Evolutionary conservation across 2,888 invertebrate species (phyloP).

Genomic region (Rosalia funebris): DNA sequence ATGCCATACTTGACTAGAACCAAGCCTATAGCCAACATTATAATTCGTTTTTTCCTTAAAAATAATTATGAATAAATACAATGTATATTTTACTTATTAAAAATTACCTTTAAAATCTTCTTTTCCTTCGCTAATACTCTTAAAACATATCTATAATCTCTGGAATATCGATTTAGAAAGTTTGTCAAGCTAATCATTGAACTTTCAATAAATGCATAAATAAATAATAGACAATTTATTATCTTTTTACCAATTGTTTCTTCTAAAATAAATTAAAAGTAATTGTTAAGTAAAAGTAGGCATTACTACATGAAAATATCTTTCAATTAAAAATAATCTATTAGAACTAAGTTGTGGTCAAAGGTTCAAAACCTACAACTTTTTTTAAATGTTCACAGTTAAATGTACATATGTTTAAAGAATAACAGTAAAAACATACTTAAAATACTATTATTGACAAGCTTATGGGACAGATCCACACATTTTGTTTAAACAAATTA

Average conservation of each 20-base stretch:
- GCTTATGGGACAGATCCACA: too few species aligned
- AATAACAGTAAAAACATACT: too few species aligned
- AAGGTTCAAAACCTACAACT: too few species aligned
- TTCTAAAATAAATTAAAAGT: conserved; percentile 41
- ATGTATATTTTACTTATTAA: background rate
- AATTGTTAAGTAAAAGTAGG: too few species aligned
- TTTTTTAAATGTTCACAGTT: too few species aligned
- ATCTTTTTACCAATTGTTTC: conserved; percentile 67
- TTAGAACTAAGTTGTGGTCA: too few species aligned
- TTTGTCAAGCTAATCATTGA: conserved; percentile 83
- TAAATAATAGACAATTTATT: conserved; percentile 68
- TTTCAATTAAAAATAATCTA: too few species aligned
- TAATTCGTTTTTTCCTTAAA: conserved; percentile 74
- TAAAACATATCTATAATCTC: conserved; percentile 95
- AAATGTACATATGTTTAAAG: too few species aligned
- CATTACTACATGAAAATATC: too few species aligned
- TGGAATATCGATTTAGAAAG: conserved; percentile 86
- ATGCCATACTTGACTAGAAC: conserved; percentile 74
- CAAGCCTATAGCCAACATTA: conserved; percentile 73
- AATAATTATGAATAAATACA: conserved; percentile 56
- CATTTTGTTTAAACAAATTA: too few species aligned
- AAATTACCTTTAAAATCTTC: conserved; percentile 80
- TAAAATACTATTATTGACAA: too few species aligned
- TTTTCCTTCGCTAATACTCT: conserved; percentile 90
- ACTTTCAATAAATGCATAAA: conserved; percentile 80